phyloP scores from a whole-genome alignment of 2,888 invertebrate genomes.

The Craniophora ligustri region DNA sequence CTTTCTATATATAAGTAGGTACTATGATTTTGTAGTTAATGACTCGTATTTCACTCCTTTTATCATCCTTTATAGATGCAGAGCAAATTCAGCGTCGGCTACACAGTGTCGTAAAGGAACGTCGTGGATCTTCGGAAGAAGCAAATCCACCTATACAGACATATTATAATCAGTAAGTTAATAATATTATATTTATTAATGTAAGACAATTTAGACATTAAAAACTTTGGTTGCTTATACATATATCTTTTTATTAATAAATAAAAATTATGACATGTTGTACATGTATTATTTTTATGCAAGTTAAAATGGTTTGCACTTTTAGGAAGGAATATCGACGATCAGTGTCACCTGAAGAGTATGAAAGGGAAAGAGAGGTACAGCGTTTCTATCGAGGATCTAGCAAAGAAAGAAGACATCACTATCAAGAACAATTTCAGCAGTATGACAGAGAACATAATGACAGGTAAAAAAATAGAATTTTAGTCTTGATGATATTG shows the following conservation, averaged over 20 bases:
- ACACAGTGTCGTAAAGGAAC: constrained; percentile 83
- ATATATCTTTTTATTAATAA: too few species aligned
- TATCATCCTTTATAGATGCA: constrained; percentile 54
- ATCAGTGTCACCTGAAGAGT: constrained; percentile 70
- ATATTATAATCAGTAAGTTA: constrained; percentile 83
- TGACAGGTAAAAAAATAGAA: constrained; percentile 66
- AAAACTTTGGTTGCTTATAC: too few species aligned
- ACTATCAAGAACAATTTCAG: constrained; percentile 72
- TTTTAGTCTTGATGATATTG: constrained; percentile 17
- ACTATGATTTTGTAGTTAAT: not conserved
- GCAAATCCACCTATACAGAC: constrained; percentile 74
- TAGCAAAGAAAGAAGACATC: constrained; percentile 76
- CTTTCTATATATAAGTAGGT: not conserved
- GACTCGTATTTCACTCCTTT: not conserved
- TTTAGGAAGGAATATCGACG: constrained; percentile 76
- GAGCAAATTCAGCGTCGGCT: constrained; percentile 70
- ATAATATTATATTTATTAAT: too few species aligned
- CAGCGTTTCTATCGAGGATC: constrained; percentile 83
- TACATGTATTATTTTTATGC: not conserved
- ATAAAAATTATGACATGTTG: too few species aligned
- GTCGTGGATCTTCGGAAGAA: constrained; percentile 73
- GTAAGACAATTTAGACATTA: too few species aligned
- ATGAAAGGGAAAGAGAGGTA: constrained; percentile 77
- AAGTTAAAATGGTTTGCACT: constrained; percentile 1
- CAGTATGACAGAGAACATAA: constrained; percentile 69